Percentiles rank a stretch among this genome's conserved stretches.
phyloP scores from a whole-genome alignment of 2,113 vertebrate genomes.

The Tenrec ecaudatus region DNA sequence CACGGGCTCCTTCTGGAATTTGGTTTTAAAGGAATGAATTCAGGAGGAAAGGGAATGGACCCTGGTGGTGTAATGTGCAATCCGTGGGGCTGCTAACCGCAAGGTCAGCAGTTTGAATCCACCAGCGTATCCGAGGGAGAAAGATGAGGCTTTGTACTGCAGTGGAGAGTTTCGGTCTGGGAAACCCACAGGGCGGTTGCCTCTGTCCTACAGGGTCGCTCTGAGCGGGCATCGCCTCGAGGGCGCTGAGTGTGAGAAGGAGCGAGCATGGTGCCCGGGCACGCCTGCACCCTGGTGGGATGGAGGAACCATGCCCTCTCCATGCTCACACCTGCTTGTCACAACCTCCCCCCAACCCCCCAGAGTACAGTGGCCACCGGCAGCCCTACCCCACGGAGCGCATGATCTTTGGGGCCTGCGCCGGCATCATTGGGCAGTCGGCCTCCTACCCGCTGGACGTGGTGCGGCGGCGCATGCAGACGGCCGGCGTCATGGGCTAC shows the following conservation, averaged over 20 bases:
- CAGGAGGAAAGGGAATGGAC: background rate
- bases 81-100: too few species aligned
- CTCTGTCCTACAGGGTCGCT: too few species aligned
- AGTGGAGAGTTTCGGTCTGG: too few species aligned
- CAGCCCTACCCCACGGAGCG: conserved; percentile 94
- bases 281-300: too few species aligned
- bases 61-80: too few species aligned
- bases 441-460: conserved; percentile 98
- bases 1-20: background rate
- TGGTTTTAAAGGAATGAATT: background rate
- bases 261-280: background rate
- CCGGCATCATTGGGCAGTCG: conserved; percentile 95
- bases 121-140: too few species aligned
- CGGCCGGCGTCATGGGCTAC: conserved; percentile 94
- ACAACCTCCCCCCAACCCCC: background rate
- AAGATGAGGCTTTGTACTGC: too few species aligned
- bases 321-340: accelerated
- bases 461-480: conserved; percentile 98
- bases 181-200: too few species aligned
- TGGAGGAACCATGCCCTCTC: too few species aligned
- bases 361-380: conserved; percentile 91
- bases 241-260: too few species aligned
- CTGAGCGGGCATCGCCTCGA: too few species aligned
- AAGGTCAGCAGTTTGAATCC: too few species aligned
- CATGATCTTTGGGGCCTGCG: conserved; percentile 95